Percentiles rank a stretch among this genome's conserved stretches.
phyloP scores from a whole-genome alignment of 2,797 vertebrate species.

The Lacerta agilis region DNA sequence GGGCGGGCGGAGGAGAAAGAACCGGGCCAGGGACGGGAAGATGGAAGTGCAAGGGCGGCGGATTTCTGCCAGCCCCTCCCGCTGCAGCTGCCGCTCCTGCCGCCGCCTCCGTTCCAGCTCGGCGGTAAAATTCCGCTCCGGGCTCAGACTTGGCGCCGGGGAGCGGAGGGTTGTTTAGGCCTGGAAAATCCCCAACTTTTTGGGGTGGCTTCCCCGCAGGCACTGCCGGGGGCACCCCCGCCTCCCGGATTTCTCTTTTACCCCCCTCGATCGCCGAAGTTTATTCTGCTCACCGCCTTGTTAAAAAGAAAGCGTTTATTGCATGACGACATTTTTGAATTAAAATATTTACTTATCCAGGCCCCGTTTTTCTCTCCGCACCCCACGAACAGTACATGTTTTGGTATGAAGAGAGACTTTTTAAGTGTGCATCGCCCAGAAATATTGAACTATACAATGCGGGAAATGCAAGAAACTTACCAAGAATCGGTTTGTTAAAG shows the following conservation, averaged over 20 bases:
- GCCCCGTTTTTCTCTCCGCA: not conserved
- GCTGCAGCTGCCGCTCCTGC: conserved; percentile 55
- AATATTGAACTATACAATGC: not conserved
- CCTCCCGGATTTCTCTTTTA: conserved; percentile 1
- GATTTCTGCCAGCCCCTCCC: conserved; percentile 38
- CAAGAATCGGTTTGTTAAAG: not conserved
- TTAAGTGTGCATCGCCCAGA: not conserved
- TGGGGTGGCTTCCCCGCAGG: conserved; percentile 17
- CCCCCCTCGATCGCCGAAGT: not conserved
- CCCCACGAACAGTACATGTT: not conserved
- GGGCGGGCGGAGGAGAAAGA: conserved; percentile 31
- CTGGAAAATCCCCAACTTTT: conserved; percentile 24
- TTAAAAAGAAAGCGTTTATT: not conserved
- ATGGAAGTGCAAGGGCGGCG: conserved; percentile 19
- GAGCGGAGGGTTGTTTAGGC: conserved; percentile 42
- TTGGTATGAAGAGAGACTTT: not conserved
- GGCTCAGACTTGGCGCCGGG: conserved; percentile 53
- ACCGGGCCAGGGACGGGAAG: conserved; percentile 34
- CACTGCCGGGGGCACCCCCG: conserved; percentile 1
- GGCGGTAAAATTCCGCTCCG: conserved; percentile 61
- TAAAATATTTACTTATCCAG: not conserved
- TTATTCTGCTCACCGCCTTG: not conserved
- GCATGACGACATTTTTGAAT: not conserved
- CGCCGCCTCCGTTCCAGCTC: conserved; percentile 37
- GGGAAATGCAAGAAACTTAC: not conserved